Evolutionary conservation across 2,888 invertebrate genomes (phyloP).

Genomic region (Cheilosia pagana): DNA sequence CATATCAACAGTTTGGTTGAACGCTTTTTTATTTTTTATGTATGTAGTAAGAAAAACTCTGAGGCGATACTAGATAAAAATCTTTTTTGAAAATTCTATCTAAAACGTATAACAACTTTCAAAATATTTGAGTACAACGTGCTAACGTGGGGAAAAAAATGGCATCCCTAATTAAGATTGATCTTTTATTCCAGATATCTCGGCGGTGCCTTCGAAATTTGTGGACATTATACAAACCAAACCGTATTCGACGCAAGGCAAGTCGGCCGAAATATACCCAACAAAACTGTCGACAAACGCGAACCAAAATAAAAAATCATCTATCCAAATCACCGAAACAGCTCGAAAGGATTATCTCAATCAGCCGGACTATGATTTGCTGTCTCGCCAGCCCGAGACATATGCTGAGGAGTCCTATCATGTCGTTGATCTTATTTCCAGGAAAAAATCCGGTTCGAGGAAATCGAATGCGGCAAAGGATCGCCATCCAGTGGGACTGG

Average conservation of each 20-base stretch:
- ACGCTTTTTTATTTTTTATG: too few species aligned
- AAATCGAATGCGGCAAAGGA: constrained; percentile 82
- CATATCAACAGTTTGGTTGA: too few species aligned
- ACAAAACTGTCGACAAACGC: constrained; percentile 68
- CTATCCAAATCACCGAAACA: constrained; percentile 19
- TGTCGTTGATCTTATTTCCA: constrained; percentile 87
- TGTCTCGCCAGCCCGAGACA: constrained; percentile 93
- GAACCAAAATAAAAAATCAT: constrained; percentile 47
- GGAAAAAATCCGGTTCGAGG: constrained; percentile 80
- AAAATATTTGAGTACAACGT: too few species aligned
- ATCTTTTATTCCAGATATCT: constrained; percentile 27
- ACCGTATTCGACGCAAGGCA: constrained; percentile 60
- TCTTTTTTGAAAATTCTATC: too few species aligned
- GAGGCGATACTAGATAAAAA: too few species aligned
- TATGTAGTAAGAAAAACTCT: too few species aligned
- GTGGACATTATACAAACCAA: constrained; percentile 77
- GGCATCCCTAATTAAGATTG: too few species aligned
- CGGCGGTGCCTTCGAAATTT: constrained; percentile 51
- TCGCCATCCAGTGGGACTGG: constrained; percentile 90
- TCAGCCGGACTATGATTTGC: constrained; percentile 92
- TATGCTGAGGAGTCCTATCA: constrained; percentile 93
- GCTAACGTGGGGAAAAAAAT: too few species aligned
- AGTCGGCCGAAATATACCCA: constrained; percentile 72
- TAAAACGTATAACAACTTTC: too few species aligned
- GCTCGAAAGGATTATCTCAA: constrained; percentile 88